Percentiles rank a stretch among this genome's conserved stretches.
These are phyloP conservation scores for Sorex maritimensis DNA, from an alignment of 2,797 vertebrate genomes.

Conservation along the genomic window DNA sequence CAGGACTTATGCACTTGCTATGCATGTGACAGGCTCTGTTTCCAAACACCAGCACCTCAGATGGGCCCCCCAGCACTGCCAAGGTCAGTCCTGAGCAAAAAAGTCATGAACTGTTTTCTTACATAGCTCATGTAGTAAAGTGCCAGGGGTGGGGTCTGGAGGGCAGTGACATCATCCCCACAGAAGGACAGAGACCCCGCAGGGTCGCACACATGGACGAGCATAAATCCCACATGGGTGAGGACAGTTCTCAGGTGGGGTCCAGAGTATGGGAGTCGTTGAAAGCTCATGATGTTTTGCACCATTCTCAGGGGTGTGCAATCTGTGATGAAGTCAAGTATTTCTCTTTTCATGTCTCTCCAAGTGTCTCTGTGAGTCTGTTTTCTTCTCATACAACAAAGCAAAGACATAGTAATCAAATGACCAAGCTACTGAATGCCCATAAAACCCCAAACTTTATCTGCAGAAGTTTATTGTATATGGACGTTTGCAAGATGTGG, in stretches of 20 bases:
- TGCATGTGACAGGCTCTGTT: too few species aligned
- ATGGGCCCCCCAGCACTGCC: too few species aligned
- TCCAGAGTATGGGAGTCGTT: not conserved
- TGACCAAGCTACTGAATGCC: not conserved
- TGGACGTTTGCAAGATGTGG: slow-evolving; percentile 1
- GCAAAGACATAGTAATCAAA: not conserved
- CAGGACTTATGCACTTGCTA: too few species aligned
- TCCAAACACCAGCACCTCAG: too few species aligned
- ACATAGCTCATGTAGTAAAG: too few species aligned
- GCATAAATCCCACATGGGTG: not conserved
- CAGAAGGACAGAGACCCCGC: not conserved
- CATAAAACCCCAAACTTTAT: not conserved
- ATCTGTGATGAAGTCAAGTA: not conserved
- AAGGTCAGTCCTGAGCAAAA: too few species aligned
- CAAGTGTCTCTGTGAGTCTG: not conserved
- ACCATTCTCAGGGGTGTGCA: not conserved
- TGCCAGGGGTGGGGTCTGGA: too few species aligned
- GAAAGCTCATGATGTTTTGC: slow-evolving; percentile 32
- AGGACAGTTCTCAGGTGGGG: not conserved
- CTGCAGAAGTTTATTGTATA: not conserved
- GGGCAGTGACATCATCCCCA: not conserved
- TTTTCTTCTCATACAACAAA: not conserved
- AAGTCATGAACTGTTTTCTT: too few species aligned
- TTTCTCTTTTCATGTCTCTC: not conserved
- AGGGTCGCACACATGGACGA: not conserved